These are phyloP conservation scores for Lepidocyrtinus sp. DNA, from an alignment of 2,888 invertebrate species.

Conservation along the genomic window DNA sequence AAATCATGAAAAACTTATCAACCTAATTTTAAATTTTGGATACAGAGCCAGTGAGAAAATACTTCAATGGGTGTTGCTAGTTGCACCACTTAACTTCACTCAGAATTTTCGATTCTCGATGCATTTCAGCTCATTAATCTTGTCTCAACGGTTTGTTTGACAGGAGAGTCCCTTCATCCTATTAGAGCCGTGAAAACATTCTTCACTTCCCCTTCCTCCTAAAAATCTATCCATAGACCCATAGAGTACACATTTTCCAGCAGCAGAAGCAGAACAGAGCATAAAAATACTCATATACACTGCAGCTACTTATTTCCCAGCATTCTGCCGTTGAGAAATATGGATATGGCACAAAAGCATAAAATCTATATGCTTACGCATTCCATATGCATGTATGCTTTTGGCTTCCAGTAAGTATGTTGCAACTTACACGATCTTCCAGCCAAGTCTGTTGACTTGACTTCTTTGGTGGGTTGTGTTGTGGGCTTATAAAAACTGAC, in stretches of 20 bases:
- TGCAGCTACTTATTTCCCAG: too few species aligned
- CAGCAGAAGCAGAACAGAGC: conserved; percentile 24
- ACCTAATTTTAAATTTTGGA: too few species aligned
- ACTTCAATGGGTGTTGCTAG: conserved; percentile 60
- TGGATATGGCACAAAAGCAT: too few species aligned
- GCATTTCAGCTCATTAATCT: conserved; percentile 69
- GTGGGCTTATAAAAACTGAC: conserved; percentile 54
- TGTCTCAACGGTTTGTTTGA: conserved; percentile 70
- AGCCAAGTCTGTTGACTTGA: too few species aligned
- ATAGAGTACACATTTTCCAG: conserved; percentile 33
- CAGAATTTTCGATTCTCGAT: too few species aligned
- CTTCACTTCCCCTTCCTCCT: conserved; percentile 64
- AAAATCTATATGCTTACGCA: too few species aligned
- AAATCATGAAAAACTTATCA: too few species aligned
- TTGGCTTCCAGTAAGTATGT: neutral
- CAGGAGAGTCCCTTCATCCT: conserved; percentile 70
- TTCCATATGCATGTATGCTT: neutral
- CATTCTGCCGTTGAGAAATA: too few species aligned
- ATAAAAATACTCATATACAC: too few species aligned
- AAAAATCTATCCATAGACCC: conserved; percentile 9
- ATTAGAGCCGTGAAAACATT: conserved; percentile 70
- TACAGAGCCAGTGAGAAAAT: conserved; percentile 58
- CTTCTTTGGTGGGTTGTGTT: conserved; percentile 44
- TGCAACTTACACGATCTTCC: too few species aligned
- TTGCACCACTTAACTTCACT: conserved; percentile 55